Evolutionary conservation across 2,797 vertebrate species (phyloP).

Genomic region (Meda fulgida): DNA sequence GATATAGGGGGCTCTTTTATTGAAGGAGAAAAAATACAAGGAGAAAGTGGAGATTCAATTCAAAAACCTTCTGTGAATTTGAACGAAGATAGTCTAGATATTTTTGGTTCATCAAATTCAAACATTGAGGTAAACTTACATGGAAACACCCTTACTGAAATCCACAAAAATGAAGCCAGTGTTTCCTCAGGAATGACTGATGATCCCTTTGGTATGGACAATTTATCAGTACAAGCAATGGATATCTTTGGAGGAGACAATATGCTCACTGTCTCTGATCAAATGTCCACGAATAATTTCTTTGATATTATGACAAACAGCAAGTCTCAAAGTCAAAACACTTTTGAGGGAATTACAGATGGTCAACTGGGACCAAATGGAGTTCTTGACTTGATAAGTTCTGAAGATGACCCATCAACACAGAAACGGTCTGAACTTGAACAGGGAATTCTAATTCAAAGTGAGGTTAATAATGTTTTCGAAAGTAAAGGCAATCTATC

Average conservation of each 20-base stretch:
- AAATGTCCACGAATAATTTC: background rate
- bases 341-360: slow-evolving; percentile 40
- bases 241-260: slow-evolving; percentile 30
- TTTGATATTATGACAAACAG: slow-evolving; percentile 31
- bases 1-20: background rate
- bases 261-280: slow-evolving; percentile 36
- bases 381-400: slow-evolving; percentile 70
- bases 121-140: slow-evolving; percentile 28
- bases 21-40: slow-evolving; percentile 8
- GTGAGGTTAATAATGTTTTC: slow-evolving; percentile 34
- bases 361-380: slow-evolving; percentile 34
- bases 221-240: slow-evolving; percentile 41
- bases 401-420: slow-evolving; percentile 54
- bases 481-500: background rate
- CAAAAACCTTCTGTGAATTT: slow-evolving; percentile 44
- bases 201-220: slow-evolving; percentile 46
- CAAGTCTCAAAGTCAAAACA: slow-evolving; percentile 38
- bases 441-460: slow-evolving; percentile 2
- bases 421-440: slow-evolving; percentile 15
- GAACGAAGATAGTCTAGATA: slow-evolving; percentile 33
- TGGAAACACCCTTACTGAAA: slow-evolving; percentile 29
- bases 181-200: slow-evolving; percentile 36
- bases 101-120: slow-evolving; percentile 50
- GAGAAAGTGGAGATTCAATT: background rate
- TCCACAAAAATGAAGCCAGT: slow-evolving; percentile 34